Evolutionary conservation across 2,888 invertebrate species (phyloP), one percentile per base, ranked within the genome.

Genomic region (Marasmarcha lunaedactyla): DNA sequence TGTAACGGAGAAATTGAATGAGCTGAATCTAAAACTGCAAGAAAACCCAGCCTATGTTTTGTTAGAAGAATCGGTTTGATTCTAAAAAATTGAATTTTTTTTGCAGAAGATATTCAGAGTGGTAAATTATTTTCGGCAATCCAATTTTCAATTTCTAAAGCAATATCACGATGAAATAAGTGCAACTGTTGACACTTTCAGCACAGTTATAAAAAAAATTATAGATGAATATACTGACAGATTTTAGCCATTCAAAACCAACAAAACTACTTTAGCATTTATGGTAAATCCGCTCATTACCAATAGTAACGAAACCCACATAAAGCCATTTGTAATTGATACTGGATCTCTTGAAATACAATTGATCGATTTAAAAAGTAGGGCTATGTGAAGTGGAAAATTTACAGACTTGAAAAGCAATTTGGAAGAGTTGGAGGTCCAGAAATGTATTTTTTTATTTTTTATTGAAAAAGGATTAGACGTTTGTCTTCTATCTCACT

Each of bases 331-430:
- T 50, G 44, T 46, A 48, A 42, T 49, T 46, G 49, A 49, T 47
- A 38, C 45, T 50, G 47, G 42, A 42, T 50, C 46, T 40, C 33
- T 42, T 14, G 25, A 25, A 25, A 40, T 40, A 35, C 41, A 51
- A 54, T 51, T 52, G 44, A 40, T 53, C 40, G 48, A 53, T 50
- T 52, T 52, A 56, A 55, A 51, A n/a, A n/a, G 40, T 41, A 51
- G 52, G 51, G 42, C 42, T 42, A 47, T 53, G 49, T 54, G 50
- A 48, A 58, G 49, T 55, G 48, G 34, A n/a, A 54, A 50, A 44
- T 52, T 51, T 42, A 51, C 44, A 48, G 47, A 47, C 35, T 33
- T 49, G 42, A 50, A 49, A 44, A 51, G 46, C 42, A 45, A 46
- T 45, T 52, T 50, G 40, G 48, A 50, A 52, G 50, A 56, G 50